Evolutionary conservation across 2,888 invertebrate genomes (phyloP), one percentile per base, ranked within the genome.

Genomic region (Conchocele bisecta): DNA sequence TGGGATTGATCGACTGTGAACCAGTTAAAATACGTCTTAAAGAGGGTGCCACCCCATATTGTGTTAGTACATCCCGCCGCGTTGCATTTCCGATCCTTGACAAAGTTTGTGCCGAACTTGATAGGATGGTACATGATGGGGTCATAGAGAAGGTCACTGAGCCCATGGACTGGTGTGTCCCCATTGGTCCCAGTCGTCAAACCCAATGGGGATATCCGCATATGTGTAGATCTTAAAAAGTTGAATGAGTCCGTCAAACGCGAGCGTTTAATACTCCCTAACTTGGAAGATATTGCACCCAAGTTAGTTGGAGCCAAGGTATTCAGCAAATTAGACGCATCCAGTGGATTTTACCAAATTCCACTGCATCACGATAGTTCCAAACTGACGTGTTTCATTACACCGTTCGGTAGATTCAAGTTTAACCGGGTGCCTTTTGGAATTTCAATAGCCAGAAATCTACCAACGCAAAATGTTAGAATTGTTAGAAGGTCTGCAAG

Each of bases 181-280:
- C 72, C 3, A 74, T n/a, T 77, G 70, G 70, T 77, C 1, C 65
- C 61, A 11, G 66, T 73, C n/a, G 35, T 60, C 11, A 77, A 78
- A 46, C 58, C 54, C 20, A 67, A 59, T 24, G 67, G 64, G 29
- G 66, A 58, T 7, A n/a, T 75, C 4, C 31, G 71, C 3, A 57
- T 79, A 13, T 79, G 76, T 28, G 64, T 75, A 17, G 75, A 81
- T 48, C 68, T 72, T 9, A 42, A 67, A 33, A 65, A 80, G 41
- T 39, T 80, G 11, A 78, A 75, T 33, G 46, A 33, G 48, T 73
- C 71, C 1, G 64, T 81, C 35, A 42, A 63, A 22, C 48, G 74
- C 5, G 74, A 70, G 56, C 71, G 75, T 20, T 64, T 57, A 41
- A 73, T 65, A 17, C 33, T 81, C 31, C 72, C 67, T 51, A 71